Percentiles rank a stretch among this genome's conserved stretches.
Evolutionary conservation across 1,140 invertebrate genomes (phyloP).

Genomic region (Drosophila truncata): DNA sequence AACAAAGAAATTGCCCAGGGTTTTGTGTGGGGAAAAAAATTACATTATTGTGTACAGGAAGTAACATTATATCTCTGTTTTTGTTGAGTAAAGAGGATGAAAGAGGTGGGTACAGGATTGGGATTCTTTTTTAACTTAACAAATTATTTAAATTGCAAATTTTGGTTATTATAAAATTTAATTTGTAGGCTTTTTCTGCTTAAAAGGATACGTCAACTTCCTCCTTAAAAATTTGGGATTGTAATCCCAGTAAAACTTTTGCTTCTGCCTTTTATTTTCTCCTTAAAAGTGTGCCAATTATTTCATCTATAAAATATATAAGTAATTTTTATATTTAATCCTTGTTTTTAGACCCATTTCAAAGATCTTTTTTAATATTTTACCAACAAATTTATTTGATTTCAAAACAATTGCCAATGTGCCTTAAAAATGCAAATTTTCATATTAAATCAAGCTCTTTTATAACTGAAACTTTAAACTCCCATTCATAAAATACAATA

Average conservation of each 20-base stretch:
- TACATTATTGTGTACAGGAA: background rate
- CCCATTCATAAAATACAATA: too few relatives aligned
- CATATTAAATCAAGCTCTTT: background rate
- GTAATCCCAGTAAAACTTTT: background rate
- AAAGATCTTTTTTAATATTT: too few relatives aligned
- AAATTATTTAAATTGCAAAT: background rate
- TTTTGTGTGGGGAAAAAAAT: conserved; percentile 2
- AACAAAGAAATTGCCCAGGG: conserved; percentile 44
- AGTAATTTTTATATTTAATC: too few relatives aligned
- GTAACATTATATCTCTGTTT: too few relatives aligned
- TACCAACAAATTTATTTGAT: too few relatives aligned
- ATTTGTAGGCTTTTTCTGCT: background rate
- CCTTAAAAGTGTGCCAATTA: too few relatives aligned
- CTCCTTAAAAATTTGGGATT: background rate
- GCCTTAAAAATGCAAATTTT: too few relatives aligned
- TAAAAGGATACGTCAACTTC: background rate
- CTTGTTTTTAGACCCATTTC: too few relatives aligned
- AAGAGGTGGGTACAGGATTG: background rate
- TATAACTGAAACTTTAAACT: background rate
- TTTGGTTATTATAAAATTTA: background rate
- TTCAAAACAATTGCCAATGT: too few relatives aligned
- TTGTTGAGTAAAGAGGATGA: background rate
- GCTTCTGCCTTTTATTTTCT: too few relatives aligned
- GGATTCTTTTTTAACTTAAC: background rate
- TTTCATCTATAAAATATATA: too few relatives aligned